Evolutionary conservation across 2,888 invertebrate species (phyloP).

Genomic region (Ametastegia equiseti): DNA sequence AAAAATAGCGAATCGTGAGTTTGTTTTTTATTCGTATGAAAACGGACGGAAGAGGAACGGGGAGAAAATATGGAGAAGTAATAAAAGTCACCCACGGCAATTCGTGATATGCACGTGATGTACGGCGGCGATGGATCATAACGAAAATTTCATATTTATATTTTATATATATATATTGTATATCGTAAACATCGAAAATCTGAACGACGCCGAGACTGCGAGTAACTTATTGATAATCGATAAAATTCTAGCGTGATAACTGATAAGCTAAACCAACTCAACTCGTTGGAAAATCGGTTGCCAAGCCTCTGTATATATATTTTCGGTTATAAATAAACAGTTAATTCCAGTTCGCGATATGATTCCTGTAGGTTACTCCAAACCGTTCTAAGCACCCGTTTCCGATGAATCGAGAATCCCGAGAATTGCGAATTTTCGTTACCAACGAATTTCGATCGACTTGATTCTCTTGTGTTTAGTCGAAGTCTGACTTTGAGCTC

Average conservation of each 20-base stretch:
- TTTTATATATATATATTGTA: slow-evolving; percentile 22
- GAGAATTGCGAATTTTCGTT: no score
- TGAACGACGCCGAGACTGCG: not conserved
- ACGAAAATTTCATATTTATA: slow-evolving; percentile 12
- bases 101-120: slow-evolving; percentile 19
- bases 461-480: not conserved
- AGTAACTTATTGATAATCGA: slow-evolving; percentile 26
- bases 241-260: slow-evolving; percentile 14
- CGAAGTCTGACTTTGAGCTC: not conserved
- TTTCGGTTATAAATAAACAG: not conserved
- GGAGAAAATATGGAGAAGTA: slow-evolving; percentile 34
- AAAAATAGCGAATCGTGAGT: not conserved
- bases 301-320: not conserved
- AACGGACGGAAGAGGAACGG: slow-evolving; percentile 1
- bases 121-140: slow-evolving; percentile 19
- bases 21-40: not conserved
- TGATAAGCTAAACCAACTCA: slow-evolving; percentile 2
- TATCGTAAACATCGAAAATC: not conserved
- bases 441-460: not conserved
- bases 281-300: not conserved
- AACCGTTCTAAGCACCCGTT: no score
- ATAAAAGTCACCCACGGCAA: slow-evolving; percentile 39
- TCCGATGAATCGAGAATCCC: no score
- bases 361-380: no score
- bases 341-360: not conserved